A percentile compares a stretch with the other conserved stretches of the same genome.
These are phyloP conservation scores for Dryococelus australis DNA, from an alignment of 2,888 invertebrate species.

Conservation along the genomic window DNA sequence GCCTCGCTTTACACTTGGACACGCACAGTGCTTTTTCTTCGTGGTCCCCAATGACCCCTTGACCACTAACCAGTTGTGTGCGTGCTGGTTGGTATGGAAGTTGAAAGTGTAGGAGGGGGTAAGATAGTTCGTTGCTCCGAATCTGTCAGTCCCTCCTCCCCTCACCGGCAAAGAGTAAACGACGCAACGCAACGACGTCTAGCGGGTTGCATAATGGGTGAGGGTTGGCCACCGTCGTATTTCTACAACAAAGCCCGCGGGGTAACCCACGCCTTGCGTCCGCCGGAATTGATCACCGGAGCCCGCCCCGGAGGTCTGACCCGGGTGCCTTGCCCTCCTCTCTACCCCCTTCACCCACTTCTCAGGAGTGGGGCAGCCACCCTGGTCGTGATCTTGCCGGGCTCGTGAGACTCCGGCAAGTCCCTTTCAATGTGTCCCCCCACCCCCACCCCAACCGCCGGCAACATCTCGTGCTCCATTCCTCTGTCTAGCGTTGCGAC, in stretches of 20 bases:
- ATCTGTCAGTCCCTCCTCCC: neutral
- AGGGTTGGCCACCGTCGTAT: neutral
- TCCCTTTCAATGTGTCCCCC: no score
- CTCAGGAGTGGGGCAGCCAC: no score
- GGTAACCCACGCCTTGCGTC: no score
- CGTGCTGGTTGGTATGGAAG: neutral
- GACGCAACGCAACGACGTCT: neutral
- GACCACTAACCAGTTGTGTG: neutral
- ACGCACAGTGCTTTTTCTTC: neutral
- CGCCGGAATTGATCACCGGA: no score
- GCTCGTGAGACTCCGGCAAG: no score
- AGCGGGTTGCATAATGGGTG: neutral
- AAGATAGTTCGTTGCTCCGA: neutral
- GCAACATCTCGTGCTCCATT: no score
- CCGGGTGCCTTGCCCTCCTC: no score
- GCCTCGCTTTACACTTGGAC: neutral
- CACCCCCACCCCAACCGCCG: no score
- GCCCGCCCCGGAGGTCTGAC: no score
- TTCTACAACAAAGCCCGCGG: neutral
- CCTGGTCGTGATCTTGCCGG: no score
- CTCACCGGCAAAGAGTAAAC: neutral
- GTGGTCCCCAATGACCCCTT: neutral
- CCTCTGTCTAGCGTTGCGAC: no score
- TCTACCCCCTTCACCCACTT: no score
- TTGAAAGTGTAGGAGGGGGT: neutral